Conservation (phyloP, 2,113 vertebrate species). For the Cricetomys ansorgei region DNA sequence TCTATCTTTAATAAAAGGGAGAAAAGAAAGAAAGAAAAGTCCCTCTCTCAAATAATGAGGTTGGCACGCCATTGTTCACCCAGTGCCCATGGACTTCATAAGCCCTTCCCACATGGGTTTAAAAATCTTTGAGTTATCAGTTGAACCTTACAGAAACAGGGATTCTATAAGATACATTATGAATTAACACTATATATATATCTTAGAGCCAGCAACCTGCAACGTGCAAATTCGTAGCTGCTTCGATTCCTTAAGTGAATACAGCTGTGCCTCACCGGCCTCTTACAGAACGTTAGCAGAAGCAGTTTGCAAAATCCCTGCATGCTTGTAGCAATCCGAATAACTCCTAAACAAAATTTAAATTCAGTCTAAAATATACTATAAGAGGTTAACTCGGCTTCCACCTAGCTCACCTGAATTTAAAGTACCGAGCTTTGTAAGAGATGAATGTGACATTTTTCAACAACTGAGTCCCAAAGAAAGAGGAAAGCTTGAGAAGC, state of each 20-base stretch:
- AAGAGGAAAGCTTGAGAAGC: conserved; percentile 36
- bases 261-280: conserved; percentile 60
- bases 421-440: background rate
- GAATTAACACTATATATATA: conserved; percentile 48
- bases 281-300: conserved; percentile 57
- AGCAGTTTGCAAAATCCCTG: conserved; percentile 62
- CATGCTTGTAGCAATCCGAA: conserved; percentile 55
- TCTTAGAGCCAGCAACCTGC: conserved; percentile 77
- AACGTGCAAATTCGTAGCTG: conserved; percentile 71
- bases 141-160: conserved; percentile 8
- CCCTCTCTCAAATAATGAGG: conserved; percentile 32
- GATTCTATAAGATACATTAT: conserved; percentile 69
- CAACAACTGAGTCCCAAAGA: conserved; percentile 13
- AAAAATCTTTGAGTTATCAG: conserved; percentile 49
- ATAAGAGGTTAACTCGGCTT: conserved; percentile 44
- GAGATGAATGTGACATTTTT: background rate
- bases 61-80: background rate
- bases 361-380: conserved; percentile 26
- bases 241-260: conserved; percentile 58
- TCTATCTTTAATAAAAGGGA: background rate
- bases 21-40: background rate
- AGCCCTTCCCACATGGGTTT: background rate
- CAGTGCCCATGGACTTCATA: background rate
- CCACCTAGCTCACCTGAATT: background rate
- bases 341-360: conserved; percentile 28